Evolutionary conservation across 2,888 invertebrate genomes (phyloP), one percentile per base, ranked within the genome.

Genomic region (Zygaena filipendulae): DNA sequence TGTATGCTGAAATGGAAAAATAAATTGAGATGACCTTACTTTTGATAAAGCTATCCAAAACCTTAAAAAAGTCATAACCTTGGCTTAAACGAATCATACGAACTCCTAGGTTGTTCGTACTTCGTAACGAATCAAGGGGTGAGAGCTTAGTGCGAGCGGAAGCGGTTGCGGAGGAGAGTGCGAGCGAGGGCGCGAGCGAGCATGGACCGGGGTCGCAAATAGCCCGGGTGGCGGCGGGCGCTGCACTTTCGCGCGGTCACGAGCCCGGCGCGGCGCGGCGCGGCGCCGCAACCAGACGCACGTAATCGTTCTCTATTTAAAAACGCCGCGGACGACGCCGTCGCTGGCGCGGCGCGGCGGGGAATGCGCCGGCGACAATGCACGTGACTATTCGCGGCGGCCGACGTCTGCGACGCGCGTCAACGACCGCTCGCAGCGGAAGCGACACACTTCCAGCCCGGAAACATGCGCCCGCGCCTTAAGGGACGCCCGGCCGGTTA

Each of bases 361-460:
- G 67, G 71, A 72, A 70, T 71, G 74, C 59, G 68, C 52, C 56
- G 59, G 61, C 68, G 71, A 70, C 69, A 36, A 33, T 35, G 36
- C 33, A 33, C 31, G 36, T 31, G 37, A 32, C 30, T 33, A 33
- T 33, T 33, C 16, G 16, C 16, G 16, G 16, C 16, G 5, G 16
- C 52, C 56, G 59, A 61, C 68, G 71, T 68, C 69, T 69, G 63
- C 63, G 66, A 64, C 56, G 57, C 58, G 64, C 69, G 75, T 74
- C 75, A 75, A 74, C 69, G 77, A 75, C 75, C 77, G 72, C 67
- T 55, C 59, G 59, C 66, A 59, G 59, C 77, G 77, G 77, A 77
- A 79, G 69, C 74, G 72, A 61, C 72, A 70, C 69, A 75, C 75
- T 77, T 75, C 75, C 75, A 75, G 72, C 72, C 75, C 77, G 77